These are phyloP conservation scores for Perccottus glenii DNA, from an alignment of 2,113 vertebrate species.

Conservation along the genomic window DNA sequence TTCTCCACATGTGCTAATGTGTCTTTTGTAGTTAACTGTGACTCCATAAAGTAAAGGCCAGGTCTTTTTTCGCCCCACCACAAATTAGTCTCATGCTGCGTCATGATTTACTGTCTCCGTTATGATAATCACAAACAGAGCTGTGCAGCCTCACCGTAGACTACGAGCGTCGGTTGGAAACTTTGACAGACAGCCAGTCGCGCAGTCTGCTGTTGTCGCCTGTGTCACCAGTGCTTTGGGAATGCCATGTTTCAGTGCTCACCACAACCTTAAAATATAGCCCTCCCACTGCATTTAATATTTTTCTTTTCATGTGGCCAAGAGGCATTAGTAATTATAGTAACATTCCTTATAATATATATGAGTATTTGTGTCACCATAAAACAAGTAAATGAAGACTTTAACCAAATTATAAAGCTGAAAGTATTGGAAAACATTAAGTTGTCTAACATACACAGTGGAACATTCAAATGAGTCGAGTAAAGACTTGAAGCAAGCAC, in stretches of 20 bases:
- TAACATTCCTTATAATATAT: conserved; percentile 30
- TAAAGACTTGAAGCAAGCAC: conserved; percentile 2
- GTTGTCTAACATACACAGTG: conserved; percentile 11
- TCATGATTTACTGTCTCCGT: conserved; percentile 81
- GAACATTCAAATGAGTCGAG: conserved; percentile 20
- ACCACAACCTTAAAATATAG: conserved; percentile 32
- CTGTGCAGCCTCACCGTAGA: conserved; percentile 48
- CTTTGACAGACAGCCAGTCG: conserved; percentile 65
- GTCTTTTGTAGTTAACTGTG: conserved; percentile 71
- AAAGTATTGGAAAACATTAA: conserved; percentile 25
- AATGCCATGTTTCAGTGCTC: conserved; percentile 28
- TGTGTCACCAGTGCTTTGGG: conserved; percentile 46
- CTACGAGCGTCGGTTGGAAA: conserved; percentile 64
- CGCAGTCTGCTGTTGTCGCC: conserved; percentile 52
- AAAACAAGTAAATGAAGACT: conserved; percentile 31
- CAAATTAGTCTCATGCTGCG: conserved; percentile 80
- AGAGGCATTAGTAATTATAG: conserved; percentile 17
- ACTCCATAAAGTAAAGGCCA: conserved; percentile 73
- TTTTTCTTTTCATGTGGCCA: conserved; percentile 41
- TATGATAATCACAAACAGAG: conserved; percentile 82
- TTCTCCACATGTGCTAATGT: conserved; percentile 58
- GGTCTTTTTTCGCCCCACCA: conserved; percentile 59
- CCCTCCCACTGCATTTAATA: conserved; percentile 25
- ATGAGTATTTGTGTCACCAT: conserved; percentile 2
- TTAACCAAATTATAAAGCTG: conserved; percentile 5